phyloP scores from a whole-genome alignment of 2,797 vertebrate species.

The Intellagama lesueurii region DNA sequence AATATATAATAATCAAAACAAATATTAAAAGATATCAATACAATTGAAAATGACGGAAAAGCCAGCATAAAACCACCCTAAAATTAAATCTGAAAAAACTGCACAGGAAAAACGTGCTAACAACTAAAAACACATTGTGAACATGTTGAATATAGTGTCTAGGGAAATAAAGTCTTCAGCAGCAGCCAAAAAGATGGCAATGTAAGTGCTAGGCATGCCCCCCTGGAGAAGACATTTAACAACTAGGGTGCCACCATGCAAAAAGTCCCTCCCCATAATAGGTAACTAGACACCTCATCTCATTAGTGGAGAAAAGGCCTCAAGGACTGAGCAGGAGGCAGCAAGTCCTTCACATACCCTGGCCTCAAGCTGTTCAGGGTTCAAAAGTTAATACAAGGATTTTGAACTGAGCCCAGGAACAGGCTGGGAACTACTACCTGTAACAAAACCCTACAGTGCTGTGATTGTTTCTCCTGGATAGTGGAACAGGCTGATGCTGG shows the following conservation, averaged over 20 bases:
- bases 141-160: not conserved
- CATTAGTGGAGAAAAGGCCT: not conserved
- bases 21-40: no score
- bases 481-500: no score
- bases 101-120: no score
- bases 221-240: not conserved
- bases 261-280: not conserved
- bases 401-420: not conserved
- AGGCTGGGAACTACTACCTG: not conserved
- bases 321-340: not conserved
- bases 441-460: not conserved
- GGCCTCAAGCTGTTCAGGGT: not conserved
- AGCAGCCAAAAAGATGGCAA: not conserved
- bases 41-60: no score
- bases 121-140: not conserved
- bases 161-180: not conserved
- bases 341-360: not conserved
- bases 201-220: not conserved
- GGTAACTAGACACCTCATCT: not conserved
- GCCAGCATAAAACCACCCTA: not conserved
- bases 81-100: not conserved
- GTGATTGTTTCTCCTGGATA: not conserved
- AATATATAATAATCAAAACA: not conserved
- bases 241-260: not conserved
- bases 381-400: not conserved